phyloP scores from a whole-genome alignment of 2,888 invertebrate species.

The Drosophila nr. fundita region DNA sequence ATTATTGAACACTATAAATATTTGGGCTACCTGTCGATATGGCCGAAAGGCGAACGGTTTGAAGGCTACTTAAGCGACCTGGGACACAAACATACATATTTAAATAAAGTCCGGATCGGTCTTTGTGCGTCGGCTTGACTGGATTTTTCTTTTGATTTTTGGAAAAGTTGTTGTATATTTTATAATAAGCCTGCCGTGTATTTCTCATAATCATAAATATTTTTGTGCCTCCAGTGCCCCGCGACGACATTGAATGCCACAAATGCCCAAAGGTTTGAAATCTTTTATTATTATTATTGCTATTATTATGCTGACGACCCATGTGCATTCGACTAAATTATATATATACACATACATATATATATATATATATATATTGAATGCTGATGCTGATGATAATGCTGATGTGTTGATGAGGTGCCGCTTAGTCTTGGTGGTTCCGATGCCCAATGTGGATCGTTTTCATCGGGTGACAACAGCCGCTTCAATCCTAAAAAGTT shows the following conservation, averaged over 20 bases:
- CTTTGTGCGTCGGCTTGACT: conserved; percentile 61
- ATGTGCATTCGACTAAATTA: conserved; percentile 42
- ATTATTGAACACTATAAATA: conserved; percentile 83
- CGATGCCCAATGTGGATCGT: conserved; percentile 58
- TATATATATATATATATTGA: not conserved
- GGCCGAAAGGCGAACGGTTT: conserved; percentile 45
- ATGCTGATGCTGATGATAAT: conserved; percentile 65
- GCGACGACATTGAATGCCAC: conserved; percentile 48
- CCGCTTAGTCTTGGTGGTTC: conserved; percentile 64
- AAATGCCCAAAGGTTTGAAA: conserved; percentile 60
- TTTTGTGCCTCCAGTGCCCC: conserved; percentile 62
- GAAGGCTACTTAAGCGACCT: conserved; percentile 65
- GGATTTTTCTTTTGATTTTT: conserved; percentile 77
- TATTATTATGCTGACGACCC: conserved; percentile 37
- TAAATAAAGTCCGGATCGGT: conserved; percentile 62
- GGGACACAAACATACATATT: conserved; percentile 63
- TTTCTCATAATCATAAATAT: conserved; percentile 81
- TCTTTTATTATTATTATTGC: conserved; percentile 62
- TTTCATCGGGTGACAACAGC: conserved; percentile 49
- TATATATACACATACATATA: conserved; percentile 23
- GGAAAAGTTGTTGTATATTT: conserved; percentile 77
- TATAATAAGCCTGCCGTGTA: conserved; percentile 78
- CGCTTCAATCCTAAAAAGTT: conserved; percentile 39
- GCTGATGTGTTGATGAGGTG: conserved; percentile 79
- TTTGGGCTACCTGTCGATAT: conserved; percentile 83